Conservation (phyloP, 2,797 vertebrate genomes). For the Cyprinodon diabolis region DNA sequence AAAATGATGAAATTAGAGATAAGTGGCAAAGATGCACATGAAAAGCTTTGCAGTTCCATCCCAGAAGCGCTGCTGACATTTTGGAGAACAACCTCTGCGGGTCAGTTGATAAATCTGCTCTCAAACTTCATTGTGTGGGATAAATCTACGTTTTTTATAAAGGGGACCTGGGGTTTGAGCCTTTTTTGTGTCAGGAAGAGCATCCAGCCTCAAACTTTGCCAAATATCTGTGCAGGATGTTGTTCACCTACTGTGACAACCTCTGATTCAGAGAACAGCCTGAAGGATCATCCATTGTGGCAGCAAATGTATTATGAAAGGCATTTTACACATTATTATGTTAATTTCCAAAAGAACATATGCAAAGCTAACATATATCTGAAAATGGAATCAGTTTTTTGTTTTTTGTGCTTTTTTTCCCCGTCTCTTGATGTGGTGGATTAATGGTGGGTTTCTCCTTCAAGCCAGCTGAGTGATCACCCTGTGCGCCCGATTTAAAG, state of each 20-base stretch:
- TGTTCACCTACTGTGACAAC: no score
- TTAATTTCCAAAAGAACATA: background rate
- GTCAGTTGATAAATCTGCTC: background rate
- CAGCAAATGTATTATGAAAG: background rate
- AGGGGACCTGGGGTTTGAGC: no score
- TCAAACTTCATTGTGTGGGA: background rate
- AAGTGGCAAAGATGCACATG: background rate
- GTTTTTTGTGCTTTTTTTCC: constrained; percentile 43
- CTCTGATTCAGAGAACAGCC: no score
- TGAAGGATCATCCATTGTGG: background rate
- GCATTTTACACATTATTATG: background rate
- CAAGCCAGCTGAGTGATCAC: constrained; percentile 31
- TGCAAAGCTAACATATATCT: constrained; percentile 10
- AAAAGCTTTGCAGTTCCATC: constrained; percentile 4
- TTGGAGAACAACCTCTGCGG: background rate
- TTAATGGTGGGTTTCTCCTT: constrained; percentile 31
- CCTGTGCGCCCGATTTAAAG: constrained; percentile 36
- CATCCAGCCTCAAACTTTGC: no score
- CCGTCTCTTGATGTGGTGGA: constrained; percentile 57
- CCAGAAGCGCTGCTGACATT: background rate
- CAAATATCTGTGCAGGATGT: no score
- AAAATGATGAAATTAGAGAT: constrained; percentile 25
- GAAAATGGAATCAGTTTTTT: constrained; percentile 21
- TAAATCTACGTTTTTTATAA: no score
- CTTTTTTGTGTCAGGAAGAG: no score